Base-by-base conservation (phyloP, 1,140 invertebrate species). In the Platorchestia sp. region DNA sequence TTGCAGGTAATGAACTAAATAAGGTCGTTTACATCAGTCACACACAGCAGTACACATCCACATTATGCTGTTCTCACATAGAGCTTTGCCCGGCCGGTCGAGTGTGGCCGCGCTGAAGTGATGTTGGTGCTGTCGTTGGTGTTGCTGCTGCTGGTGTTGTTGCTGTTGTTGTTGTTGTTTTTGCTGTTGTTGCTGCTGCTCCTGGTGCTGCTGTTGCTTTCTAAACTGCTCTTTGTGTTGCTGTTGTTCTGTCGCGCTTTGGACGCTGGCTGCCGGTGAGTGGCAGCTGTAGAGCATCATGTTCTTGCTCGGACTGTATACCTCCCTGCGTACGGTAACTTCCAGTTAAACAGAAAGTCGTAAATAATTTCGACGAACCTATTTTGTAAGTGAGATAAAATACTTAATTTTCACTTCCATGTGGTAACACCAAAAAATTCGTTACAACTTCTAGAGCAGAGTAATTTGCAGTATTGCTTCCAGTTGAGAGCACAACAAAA, bases 241-340 rank as follows among this genome's bases (percentile, higher is more conserved):
- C 41, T 86, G 86, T 86, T 89, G 87, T 42, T 89, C 87, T 42
- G 41, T 19, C 43, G 87, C 41, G 87, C 87, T 93, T 40, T 93
- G 91, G 40, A 93, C 22, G 91, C 45, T 93, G 44, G 91, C 41
- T 27, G 45, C 91, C 7, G 91, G 91, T 6, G 91, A 93, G 40
- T 47, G 43, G 91, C 91, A 93, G 45, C 91, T 93, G 91, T 93
- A 93, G 7, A 93, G 91, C 45, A 93, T 93, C 91, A 47, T 93
- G 91, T 93, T 93, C 19, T 47, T 93, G 45, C 91, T 93, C 7
- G 91, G 91, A 47, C 91, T 93, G 91, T 93, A 93, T 44, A 93
- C 91, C 45, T 93, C 91, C 10, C 91, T 93, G 45, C 40, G 47
- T 44, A 44, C 0, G 10, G 5, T 7, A 93, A 27, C 10, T 19